Conservation (phyloP, 2,113 vertebrate genomes). For the human region GRCh38 chr4:81624501-81625000, state of each 20-base stretch:
- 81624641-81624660: background rate
- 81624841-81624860: background rate
- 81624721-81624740: background rate
- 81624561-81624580: background rate
- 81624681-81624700: background rate
- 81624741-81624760: background rate
- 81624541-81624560: background rate
- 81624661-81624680: background rate
- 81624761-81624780: background rate
- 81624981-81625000: background rate
- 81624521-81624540: background rate
- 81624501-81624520: background rate
- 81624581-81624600: background rate
- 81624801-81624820: background rate
- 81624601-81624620: background rate
- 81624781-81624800: background rate
- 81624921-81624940: background rate
- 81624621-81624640: background rate
- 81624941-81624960: background rate
- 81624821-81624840: background rate
- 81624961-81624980: background rate
- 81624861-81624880: background rate
- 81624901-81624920: background rate
- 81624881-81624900: background rate
- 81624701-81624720: background rate